Percentiles rank a stretch among this genome's conserved stretches.
Evolutionary conservation across 2,113 vertebrate genomes (phyloP).

Genomic region (Charadrius vociferus): DNA sequence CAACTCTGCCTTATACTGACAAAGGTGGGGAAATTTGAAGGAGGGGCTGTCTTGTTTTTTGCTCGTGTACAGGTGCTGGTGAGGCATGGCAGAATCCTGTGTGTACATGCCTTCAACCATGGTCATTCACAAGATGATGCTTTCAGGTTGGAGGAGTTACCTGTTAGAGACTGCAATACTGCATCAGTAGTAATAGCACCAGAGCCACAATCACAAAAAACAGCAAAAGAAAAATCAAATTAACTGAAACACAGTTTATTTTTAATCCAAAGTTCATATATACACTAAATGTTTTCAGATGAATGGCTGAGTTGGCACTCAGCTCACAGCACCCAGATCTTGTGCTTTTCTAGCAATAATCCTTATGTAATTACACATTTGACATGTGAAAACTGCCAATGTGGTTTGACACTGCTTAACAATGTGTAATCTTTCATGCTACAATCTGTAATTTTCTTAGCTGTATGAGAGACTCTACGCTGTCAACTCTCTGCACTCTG

Average conservation of each 20-base stretch:
- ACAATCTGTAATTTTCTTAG: constrained; percentile 47
- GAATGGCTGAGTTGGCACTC: constrained; percentile 19
- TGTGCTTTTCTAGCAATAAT: constrained; percentile 57
- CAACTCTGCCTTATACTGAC: not conserved
- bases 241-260: not conserved
- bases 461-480: not conserved
- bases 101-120: not conserved
- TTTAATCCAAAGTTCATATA: not conserved
- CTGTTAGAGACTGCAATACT: not conserved
- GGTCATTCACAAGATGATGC: not conserved
- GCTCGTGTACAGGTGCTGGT: not conserved
- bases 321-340: constrained; percentile 16
- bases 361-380: constrained; percentile 44
- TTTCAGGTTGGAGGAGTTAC: not conserved
- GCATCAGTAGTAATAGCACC: not conserved
- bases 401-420: constrained; percentile 37
- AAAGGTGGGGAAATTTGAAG: not conserved
- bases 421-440: constrained; percentile 60
- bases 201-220: not conserved
- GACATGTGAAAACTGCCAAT: constrained; percentile 46
- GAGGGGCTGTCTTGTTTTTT: not conserved
- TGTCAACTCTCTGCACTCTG: constrained; percentile 24
- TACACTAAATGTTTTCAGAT: not conserved
- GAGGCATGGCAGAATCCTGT: not conserved
- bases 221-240: not conserved